Base-by-base conservation (phyloP, 2,113 vertebrate species). In the Ornithorhynchus anatinus region DNA sequence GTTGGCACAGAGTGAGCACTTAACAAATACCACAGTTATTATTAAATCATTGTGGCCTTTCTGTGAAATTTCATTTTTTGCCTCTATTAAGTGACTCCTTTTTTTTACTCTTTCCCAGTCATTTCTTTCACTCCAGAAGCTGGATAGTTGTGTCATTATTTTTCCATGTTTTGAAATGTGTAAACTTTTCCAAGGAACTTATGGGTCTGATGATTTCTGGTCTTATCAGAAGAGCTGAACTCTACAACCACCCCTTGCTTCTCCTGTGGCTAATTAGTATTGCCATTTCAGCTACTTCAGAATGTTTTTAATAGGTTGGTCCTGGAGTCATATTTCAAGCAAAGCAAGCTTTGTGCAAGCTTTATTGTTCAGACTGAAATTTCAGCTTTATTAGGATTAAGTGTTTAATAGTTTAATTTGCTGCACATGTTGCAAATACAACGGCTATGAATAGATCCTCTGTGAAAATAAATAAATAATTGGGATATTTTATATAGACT, bases 321-420 rank as follows among this genome's bases (percentile, higher is more conserved):
- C 72, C 48, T 74, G 59, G 77, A 64, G 62, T 89, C 60, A 35
- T 57, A 33, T 86, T 86, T 83, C 72, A 86, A 71, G 54, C 56
- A 36, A 32, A 64, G 70, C 33, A 77, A 63, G 58, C 69, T 71
- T 79, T 75, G 42, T 82, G 57, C 44, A 63, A 68, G 63, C 67
- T 38, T 81, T 83, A 84, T 84, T 87, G 75, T 88, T 85, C 63
- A 58, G 86, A 43, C 70, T 85, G 84, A 85, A 86, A 90, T 71
- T 56, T 86, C 77, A 90, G 79, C 84, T 86, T 82, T 75, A 71
- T 88, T 88, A 76, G 87, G 82, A 88, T 94, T 89, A 85, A 89
- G 88, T 85, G 62, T 89, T 86, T 90, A 90, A 88, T 88, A 79
- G 72, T 84, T 80, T 88, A 83, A 89, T 91, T 89, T 89, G 78